phyloP scores from a whole-genome alignment of 1,140 invertebrate genomes.

The Halesus radiatus region DNA sequence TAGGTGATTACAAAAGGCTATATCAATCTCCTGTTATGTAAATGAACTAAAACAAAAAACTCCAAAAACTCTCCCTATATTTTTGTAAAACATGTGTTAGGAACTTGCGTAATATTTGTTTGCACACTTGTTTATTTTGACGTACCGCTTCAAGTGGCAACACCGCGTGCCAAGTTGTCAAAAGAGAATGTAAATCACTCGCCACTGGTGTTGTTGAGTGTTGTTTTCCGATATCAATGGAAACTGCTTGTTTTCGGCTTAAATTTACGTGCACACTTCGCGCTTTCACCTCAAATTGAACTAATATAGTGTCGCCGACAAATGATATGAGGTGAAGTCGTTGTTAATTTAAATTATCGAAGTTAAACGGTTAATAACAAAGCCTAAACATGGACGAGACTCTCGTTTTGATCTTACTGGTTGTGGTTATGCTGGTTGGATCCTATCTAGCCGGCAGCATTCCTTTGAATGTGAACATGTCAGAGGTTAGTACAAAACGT shows the following conservation, averaged over 20 bases:
- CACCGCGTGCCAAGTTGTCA: slow-evolving; percentile 35
- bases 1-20: no score
- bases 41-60: no score
- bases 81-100: no score
- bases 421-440: slow-evolving; percentile 93
- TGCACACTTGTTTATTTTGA: no score
- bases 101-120: no score
- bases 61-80: no score
- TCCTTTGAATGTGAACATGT: slow-evolving; percentile 92
- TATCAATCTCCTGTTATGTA: no score
- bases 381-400: slow-evolving; percentile 84
- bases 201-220: no score
- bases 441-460: slow-evolving; percentile 95
- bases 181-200: slow-evolving; percentile 24
- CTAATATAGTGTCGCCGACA: not conserved
- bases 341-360: slow-evolving; percentile 10
- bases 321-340: slow-evolving; percentile 13
- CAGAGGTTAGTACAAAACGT: slow-evolving; percentile 80
- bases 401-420: slow-evolving; percentile 83
- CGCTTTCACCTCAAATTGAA: not conserved
- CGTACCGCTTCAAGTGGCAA: not conserved
- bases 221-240: not conserved
- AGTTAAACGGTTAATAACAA: not conserved
- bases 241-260: not conserved
- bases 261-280: no score